phyloP scores from a whole-genome alignment of 1,140 invertebrate genomes.

The Heliconius melpomene region DNA sequence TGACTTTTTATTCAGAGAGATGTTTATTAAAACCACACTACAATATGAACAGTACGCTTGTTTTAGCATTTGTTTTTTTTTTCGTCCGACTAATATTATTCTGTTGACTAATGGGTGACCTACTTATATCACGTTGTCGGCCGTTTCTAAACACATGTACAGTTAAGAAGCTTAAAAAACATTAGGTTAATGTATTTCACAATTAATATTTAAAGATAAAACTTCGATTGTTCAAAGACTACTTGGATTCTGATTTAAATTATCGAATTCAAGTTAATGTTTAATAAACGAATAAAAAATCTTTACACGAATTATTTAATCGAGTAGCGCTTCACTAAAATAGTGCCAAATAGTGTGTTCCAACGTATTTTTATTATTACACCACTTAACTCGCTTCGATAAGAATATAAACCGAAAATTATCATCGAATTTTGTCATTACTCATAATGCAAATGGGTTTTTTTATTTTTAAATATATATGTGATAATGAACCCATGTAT shows the following conservation, averaged over 20 bases:
- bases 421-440: not conserved
- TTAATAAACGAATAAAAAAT: too few relatives aligned
- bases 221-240: not conserved
- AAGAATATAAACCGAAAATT: not conserved
- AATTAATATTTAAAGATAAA: not conserved
- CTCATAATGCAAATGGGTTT: not conserved
- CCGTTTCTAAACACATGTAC: not conserved
- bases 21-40: constrained; percentile 12
- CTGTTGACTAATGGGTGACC: not conserved
- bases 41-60: not conserved
- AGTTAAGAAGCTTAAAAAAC: not conserved
- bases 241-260: too few relatives aligned
- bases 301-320: too few relatives aligned
- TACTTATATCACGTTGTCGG: not conserved
- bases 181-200: not conserved
- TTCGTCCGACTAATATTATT: not conserved
- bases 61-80: not conserved
- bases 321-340: too few relatives aligned
- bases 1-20: constrained; percentile 20
- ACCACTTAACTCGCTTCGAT: not conserved
- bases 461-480: too few relatives aligned
- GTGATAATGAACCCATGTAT: too few relatives aligned
- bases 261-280: too few relatives aligned
- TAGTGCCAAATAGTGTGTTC: too few relatives aligned
- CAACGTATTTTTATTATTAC: not conserved